These are phyloP conservation scores for Beroe ovata DNA, from an alignment of 37 sponge, comb jelly and placozoan genomes.

Conservation along the genomic window DNA sequence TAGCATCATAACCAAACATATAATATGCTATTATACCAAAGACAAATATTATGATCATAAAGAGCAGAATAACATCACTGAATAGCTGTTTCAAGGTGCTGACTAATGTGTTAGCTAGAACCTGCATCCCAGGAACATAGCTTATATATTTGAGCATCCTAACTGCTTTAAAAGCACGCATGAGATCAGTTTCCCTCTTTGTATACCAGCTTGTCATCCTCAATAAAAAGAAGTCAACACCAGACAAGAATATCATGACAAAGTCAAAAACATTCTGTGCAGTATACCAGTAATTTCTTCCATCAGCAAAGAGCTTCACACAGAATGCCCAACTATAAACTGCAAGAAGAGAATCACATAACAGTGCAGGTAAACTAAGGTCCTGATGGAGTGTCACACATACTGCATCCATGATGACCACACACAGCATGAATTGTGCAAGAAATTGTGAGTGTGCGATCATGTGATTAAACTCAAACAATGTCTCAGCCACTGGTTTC, in stretches of 20 bases:
- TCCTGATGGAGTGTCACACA: neutral
- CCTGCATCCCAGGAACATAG: conserved; percentile 33
- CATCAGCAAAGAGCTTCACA: neutral
- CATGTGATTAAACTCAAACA: neutral
- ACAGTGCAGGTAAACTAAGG: neutral
- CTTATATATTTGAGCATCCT: neutral
- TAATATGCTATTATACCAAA: conserved; percentile 42
- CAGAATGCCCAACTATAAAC: neutral
- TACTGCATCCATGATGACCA: neutral
- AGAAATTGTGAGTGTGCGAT: neutral
- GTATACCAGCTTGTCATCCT: neutral
- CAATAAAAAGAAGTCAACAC: neutral
- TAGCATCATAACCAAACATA: conserved; percentile 17
- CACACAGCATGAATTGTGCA: neutral
- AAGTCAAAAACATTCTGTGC: neutral
- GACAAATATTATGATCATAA: neutral
- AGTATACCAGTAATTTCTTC: neutral
- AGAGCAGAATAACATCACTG: conserved; percentile 25
- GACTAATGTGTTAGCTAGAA: conserved; percentile 6
- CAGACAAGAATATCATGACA: neutral
- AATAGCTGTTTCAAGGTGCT: neutral
- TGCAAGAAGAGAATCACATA: neutral
- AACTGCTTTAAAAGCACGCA: conserved; percentile 4
- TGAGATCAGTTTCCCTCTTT: neutral
- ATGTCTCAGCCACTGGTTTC: neutral